A percentile compares a stretch with the other conserved stretches of the same genome.
These are phyloP conservation scores for Sinopyrophorus schimmeli DNA, from an alignment of 2,888 invertebrate species.

Conservation along the genomic window DNA sequence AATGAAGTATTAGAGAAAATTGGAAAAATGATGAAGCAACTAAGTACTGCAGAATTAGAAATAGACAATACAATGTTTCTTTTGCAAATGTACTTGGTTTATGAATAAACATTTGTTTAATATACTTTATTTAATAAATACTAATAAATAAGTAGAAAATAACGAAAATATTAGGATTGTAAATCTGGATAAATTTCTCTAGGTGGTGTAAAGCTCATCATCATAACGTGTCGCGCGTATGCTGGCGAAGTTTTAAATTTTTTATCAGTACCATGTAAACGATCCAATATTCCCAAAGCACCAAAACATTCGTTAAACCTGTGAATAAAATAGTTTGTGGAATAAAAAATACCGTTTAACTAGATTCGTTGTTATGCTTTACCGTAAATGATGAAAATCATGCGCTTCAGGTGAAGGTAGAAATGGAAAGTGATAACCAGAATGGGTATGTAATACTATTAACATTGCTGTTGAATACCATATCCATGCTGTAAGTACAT, in stretches of 20 bases:
- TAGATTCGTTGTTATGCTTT: no score
- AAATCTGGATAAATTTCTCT: no score
- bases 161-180: no score
- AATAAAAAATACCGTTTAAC: no score
- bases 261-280: no score
- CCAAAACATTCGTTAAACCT: no score
- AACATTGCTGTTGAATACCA: constrained; percentile 81
- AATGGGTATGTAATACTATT: constrained; percentile 80
- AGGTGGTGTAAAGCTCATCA: no score
- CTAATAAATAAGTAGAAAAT: no score
- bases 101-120: constrained; percentile 49
- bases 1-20: constrained; percentile 73
- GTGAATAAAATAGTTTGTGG: no score
- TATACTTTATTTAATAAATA: neutral
- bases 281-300: no score
- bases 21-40: constrained; percentile 72
- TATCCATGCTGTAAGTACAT: constrained; percentile 74
- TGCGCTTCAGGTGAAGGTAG: constrained; percentile 85
- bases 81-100: constrained; percentile 74
- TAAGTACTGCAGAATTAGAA: constrained; percentile 77
- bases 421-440: constrained; percentile 84
- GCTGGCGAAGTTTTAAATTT: no score
- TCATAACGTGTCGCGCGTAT: no score
- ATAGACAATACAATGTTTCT: constrained; percentile 83
- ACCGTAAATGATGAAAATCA: constrained; percentile 87